Conservation (phyloP, 2,888 invertebrate species). For the Aphelenchoides bicaudatus region DNA sequence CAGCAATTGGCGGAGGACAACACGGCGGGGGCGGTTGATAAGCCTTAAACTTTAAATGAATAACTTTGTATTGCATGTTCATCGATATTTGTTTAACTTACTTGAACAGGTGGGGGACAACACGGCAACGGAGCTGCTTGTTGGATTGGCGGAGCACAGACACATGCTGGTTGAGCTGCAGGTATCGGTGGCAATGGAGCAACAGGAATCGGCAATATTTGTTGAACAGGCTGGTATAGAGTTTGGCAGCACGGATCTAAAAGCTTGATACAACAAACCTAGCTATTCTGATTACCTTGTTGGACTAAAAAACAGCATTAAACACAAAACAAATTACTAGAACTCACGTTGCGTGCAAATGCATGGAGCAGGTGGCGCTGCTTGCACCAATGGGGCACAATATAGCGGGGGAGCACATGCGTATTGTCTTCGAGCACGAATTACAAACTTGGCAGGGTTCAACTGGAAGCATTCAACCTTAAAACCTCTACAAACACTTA, state of each 20-base stretch:
- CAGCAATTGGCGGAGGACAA: background rate
- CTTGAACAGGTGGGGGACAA: background rate
- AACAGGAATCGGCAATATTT: no score
- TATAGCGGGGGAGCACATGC: conserved; percentile 9
- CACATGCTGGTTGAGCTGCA: conserved; percentile 5
- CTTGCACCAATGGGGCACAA: background rate
- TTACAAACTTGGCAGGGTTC: conserved; percentile 3
- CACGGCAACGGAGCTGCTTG: background rate
- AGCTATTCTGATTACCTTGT: no score
- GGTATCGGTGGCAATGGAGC: background rate
- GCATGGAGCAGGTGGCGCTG: conserved; percentile 3
- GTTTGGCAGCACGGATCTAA: conserved; percentile 13
- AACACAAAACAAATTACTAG: background rate
- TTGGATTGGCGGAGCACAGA: background rate
- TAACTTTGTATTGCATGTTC: no score
- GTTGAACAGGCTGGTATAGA: no score
- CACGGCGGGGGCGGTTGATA: background rate
- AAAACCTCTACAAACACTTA: no score
- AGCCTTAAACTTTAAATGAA: no score
- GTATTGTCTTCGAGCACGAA: conserved; percentile 8
- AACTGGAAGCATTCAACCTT: no score
- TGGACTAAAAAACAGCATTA: background rate
- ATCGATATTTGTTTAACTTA: no score
- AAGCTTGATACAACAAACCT: no score
- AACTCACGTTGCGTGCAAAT: background rate